Evolutionary conservation across 2,888 invertebrate species (phyloP), one percentile per base, ranked within the genome.

Genomic region (Apamea monoglypha): DNA sequence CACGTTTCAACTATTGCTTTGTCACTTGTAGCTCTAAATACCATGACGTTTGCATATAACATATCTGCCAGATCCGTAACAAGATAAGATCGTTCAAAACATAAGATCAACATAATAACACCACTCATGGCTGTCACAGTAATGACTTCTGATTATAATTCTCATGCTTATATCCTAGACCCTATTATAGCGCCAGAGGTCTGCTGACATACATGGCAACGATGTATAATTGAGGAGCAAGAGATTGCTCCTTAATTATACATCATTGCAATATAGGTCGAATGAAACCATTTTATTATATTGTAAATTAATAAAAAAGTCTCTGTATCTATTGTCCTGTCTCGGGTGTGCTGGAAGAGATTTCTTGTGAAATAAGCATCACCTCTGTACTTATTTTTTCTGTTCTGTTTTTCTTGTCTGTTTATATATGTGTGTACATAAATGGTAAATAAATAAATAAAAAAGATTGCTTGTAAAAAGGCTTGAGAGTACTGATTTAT

Each of bases 121-220:
- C 14, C 14, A 63, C 47, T 63, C 16, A 63, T 21, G 50, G 64
- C 36, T 85, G 61, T 70, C 40, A 32, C 14, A 53, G 32, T 73
- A 84, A 84, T 81, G 1, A 66, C n/a, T 18, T 63, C 50, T 80
- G 25, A 70, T 80, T 67, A 66, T 14, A 32, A 73, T 80, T 63
- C 18, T 63, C 21, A 50, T n/a, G 16, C 32, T 50, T 40, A 40
- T 66, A 67, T 40, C 29, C 40, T 71, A 67, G 25, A 53, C 25
- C 67, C 1, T 29, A 53, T 36, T 25, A 70, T 50, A 16, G n/a
- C 84, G 80, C 25, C 56, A 79, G 44, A 83, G 73, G 59, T 78
- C 70, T 53, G 21, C 32, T n/a, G 56, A 53, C 25, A 56, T 63
- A 16, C 2, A 36, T 29, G 0, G 18, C 21, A 29, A 67, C 29